Evolutionary conservation across 2,113 vertebrate genomes (phyloP).

Genomic region (Nycticorax nycticorax): DNA sequence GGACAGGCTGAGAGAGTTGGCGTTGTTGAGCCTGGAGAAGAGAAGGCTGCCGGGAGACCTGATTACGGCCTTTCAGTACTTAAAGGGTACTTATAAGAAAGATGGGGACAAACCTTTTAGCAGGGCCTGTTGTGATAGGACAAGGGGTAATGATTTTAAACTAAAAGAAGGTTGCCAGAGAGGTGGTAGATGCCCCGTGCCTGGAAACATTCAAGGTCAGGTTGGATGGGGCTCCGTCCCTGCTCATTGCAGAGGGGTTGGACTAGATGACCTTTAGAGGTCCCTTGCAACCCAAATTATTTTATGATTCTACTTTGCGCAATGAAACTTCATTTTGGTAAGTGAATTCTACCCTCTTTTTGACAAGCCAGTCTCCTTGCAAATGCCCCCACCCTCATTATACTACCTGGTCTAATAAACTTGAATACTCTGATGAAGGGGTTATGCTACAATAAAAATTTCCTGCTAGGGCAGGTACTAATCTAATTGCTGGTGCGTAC

Average conservation of each 20-base stretch:
- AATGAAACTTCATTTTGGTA: neutral
- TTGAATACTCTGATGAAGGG: neutral
- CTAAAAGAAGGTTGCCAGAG: neutral
- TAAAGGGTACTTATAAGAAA: neutral
- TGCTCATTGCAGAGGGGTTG: neutral
- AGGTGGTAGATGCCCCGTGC: neutral
- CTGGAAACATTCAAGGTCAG: neutral
- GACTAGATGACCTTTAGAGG: neutral
- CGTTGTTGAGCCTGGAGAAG: neutral
- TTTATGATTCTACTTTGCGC: neutral
- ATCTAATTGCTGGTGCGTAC: fast-evolving
- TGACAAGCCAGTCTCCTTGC: neutral
- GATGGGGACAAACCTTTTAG: neutral
- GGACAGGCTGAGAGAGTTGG: neutral
- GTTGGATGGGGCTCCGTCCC: neutral
- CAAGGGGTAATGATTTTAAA: neutral
- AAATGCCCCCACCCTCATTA: neutral
- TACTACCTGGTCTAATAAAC: neutral
- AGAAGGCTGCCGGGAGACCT: neutral
- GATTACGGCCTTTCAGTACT: neutral
- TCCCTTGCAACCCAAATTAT: neutral
- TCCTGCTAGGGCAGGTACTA: neutral
- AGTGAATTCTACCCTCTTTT: neutral
- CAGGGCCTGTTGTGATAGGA: neutral
- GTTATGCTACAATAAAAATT: neutral